These are phyloP conservation scores for Thysanoteuthis rhombus DNA, from an alignment of 2,888 invertebrate genomes.

Conservation along the genomic window DNA sequence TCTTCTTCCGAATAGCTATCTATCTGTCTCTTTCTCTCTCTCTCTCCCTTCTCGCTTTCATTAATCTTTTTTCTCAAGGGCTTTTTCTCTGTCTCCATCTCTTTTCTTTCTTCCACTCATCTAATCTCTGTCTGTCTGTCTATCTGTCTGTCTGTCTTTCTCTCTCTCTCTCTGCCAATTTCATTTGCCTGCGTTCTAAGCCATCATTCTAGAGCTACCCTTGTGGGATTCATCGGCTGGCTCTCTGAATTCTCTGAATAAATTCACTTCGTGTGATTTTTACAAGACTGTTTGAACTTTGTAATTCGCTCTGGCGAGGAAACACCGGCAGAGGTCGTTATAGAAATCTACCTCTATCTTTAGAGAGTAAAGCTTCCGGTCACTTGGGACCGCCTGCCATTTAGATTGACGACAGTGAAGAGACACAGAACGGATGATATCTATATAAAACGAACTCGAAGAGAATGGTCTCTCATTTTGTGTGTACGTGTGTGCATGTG, in stretches of 20 bases:
- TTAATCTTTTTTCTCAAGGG: too few relatives aligned
- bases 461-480: neutral
- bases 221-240: neutral
- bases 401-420: neutral
- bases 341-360: neutral
- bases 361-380: neutral
- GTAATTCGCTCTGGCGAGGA: neutral
- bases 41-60: neutral
- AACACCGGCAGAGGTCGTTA: neutral
- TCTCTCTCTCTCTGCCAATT: neutral
- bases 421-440: neutral
- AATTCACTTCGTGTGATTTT: neutral
- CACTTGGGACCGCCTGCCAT: neutral
- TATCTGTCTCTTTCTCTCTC: neutral
- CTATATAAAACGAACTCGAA: neutral
- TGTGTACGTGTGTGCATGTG: too few relatives aligned
- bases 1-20: neutral
- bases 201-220: neutral
- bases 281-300: neutral
- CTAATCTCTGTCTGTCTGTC: neutral
- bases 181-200: neutral
- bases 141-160: neutral
- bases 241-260: neutral
- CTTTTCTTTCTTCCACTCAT: neutral
- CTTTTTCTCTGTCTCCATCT: neutral